Percentiles rank a stretch among this genome's conserved stretches.
phyloP scores from a whole-genome alignment of 1,140 invertebrate species.

The Phymorhynchus buccinoides region DNA sequence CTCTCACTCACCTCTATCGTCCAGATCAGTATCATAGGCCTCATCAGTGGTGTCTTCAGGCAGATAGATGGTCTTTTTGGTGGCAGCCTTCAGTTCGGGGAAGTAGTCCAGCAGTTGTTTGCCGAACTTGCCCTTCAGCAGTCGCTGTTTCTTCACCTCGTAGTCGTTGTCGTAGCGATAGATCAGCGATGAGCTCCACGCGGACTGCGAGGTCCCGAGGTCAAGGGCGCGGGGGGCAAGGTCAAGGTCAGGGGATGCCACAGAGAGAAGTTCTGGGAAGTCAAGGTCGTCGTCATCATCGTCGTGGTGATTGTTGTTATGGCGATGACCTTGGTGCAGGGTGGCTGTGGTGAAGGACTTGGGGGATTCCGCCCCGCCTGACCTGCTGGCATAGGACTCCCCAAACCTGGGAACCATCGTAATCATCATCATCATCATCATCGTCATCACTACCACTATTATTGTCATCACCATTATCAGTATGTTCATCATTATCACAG shows the following conservation, averaged over 20 bases:
- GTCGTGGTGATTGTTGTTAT: not conserved
- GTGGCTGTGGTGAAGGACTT: not conserved
- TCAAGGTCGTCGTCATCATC: not conserved
- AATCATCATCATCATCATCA: no score
- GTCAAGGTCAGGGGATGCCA: not conserved
- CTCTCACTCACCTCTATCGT: no score
- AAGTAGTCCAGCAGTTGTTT: constrained; percentile 15
- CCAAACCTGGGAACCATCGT: no score
- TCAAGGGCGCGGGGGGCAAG: not conserved
- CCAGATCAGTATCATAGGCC: constrained; percentile 20
- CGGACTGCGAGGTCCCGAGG: not conserved
- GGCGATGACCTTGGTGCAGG: not conserved
- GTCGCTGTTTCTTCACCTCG: constrained; percentile 21
- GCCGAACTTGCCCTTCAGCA: constrained; percentile 22
- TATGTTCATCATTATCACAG: no score
- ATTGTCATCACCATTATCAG: no score
- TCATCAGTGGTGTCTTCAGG: constrained; percentile 6
- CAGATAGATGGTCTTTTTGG: not conserved
- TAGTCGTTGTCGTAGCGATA: constrained; percentile 3
- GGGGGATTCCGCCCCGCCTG: not conserved
- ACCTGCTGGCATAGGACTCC: constrained; percentile 9
- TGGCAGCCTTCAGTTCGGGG: not conserved
- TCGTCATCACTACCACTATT: no score
- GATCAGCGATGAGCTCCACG: not conserved
- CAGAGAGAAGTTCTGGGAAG: not conserved